A percentile compares a stretch with the other conserved stretches of the same genome.
Conservation (phyloP, 2,888 invertebrate genomes). For the Candidula unifasciata region DNA sequence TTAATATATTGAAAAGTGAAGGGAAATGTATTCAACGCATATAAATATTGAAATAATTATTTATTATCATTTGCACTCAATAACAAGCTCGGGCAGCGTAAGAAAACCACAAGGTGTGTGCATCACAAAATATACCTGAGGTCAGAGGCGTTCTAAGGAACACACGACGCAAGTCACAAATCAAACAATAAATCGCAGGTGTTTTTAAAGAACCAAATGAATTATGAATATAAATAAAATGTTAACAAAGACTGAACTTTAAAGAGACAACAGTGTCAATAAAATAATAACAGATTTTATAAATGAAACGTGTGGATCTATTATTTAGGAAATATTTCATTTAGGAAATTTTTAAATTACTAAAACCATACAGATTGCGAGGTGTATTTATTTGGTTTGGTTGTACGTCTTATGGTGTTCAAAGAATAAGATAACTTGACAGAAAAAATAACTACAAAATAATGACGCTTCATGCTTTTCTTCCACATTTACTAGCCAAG, state of each 20-base stretch:
- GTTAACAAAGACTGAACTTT: background rate
- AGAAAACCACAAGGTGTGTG: background rate
- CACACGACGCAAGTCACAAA: background rate
- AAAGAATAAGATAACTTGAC: too few relatives aligned
- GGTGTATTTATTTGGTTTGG: too few relatives aligned
- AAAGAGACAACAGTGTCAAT: background rate
- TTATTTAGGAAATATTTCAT: too few relatives aligned
- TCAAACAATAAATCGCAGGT: background rate
- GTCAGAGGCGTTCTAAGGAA: background rate
- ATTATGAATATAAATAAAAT: background rate
- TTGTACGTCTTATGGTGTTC: too few relatives aligned
- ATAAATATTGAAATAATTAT: background rate
- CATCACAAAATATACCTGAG: background rate
- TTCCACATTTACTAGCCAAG: too few relatives aligned
- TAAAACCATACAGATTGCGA: too few relatives aligned
- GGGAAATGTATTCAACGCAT: background rate
- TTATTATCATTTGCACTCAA: background rate
- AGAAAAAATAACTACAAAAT: too few relatives aligned
- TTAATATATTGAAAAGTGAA: background rate
- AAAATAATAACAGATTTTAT: background rate
- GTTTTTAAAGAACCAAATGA: background rate
- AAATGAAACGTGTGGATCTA: too few relatives aligned
- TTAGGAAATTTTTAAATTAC: too few relatives aligned
- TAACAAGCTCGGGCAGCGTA: background rate
- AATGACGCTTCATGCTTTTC: too few relatives aligned